Percentiles rank a stretch among this genome's conserved stretches.
Conservation (phyloP, 2,113 vertebrate genomes). For the Sturnus vulgaris region DNA sequence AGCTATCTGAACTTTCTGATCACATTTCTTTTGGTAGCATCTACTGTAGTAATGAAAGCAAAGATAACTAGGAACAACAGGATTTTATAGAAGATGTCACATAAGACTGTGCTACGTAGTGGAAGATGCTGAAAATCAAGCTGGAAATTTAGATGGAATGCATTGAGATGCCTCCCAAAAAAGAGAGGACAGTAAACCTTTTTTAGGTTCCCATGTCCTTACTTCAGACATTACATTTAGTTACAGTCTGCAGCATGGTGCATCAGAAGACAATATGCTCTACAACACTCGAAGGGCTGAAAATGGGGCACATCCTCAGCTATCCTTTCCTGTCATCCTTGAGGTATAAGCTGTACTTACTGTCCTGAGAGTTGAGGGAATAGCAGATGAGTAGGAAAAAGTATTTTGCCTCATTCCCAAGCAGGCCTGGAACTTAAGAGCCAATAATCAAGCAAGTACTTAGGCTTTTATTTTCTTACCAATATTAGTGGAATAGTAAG, state of each 20-base stretch:
- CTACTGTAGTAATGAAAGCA: not conserved
- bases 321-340: not conserved
- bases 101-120: not conserved
- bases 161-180: not conserved
- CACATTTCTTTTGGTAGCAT: not conserved
- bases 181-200: not conserved
- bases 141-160: not conserved
- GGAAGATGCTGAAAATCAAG: not conserved
- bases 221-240: not conserved
- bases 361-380: not conserved
- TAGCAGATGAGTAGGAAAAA: not conserved
- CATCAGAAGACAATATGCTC: not conserved
- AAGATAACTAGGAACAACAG: not conserved
- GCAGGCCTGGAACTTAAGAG: not conserved
- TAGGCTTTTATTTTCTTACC: not conserved
- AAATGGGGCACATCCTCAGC: not conserved
- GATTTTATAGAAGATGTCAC: not conserved
- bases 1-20: not conserved
- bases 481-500: not conserved
- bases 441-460: not conserved
- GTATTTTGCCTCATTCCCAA: not conserved
- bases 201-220: not conserved
- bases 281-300: not conserved
- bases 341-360: not conserved
- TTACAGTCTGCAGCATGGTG: not conserved